A percentile compares a stretch with the other conserved stretches of the same genome.
phyloP scores from a whole-genome alignment of 2,888 invertebrate species.

The Tricholauxania praeusta region DNA sequence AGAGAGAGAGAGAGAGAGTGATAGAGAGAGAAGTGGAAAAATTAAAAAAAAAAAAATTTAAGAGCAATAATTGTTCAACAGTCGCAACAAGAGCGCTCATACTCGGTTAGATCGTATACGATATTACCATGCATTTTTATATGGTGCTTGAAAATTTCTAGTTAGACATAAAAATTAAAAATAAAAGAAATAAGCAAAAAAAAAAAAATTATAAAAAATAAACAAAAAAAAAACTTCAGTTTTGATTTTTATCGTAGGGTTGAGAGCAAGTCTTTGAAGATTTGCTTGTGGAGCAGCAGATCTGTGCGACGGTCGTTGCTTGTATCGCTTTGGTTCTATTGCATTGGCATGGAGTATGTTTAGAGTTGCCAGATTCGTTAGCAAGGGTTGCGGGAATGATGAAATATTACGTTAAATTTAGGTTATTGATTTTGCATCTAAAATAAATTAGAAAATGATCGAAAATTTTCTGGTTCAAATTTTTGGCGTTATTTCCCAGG shows the following conservation, averaged over 20 bases:
- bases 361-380: no score
- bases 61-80: not conserved
- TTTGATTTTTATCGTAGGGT: constrained; percentile 28
- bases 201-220: not conserved
- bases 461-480: no score
- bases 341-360: no score
- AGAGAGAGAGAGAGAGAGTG: not conserved
- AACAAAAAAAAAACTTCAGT: constrained; percentile 7
- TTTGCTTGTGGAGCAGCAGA: constrained; percentile 16
- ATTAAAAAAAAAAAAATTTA: not conserved
- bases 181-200: not conserved
- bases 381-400: no score
- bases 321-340: no score
- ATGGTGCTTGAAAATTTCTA: constrained; percentile 6
- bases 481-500: no score
- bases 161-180: not conserved
- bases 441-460: no score
- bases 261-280: constrained; percentile 21
- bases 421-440: no score
- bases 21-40: not conserved
- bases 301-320: constrained; percentile 1
- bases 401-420: no score
- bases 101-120: constrained; percentile 4
- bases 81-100: not conserved
- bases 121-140: not conserved